Conservation (phyloP, 1,140 invertebrate species). For the Coelopa frigida region DNA sequence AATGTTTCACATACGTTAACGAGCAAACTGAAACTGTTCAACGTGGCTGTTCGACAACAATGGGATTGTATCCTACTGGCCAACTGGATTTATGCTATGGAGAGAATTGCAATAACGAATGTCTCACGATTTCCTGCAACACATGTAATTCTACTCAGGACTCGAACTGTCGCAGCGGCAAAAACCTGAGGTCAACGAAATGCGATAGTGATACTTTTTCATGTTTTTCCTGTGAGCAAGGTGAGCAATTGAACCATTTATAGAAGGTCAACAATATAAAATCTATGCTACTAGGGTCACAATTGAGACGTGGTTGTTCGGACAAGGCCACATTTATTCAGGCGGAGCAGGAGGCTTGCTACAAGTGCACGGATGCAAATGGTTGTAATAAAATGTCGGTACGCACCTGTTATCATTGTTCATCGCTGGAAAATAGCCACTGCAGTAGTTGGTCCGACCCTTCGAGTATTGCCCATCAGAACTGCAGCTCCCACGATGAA, state of each 20-base stretch:
- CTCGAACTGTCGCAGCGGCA: constrained; percentile 21
- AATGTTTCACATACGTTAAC: constrained; percentile 30
- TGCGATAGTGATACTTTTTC: constrained; percentile 22
- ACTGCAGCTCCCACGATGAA: constrained; percentile 23
- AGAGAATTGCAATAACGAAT: constrained; percentile 30
- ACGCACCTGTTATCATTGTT: constrained; percentile 34
- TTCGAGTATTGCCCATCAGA: constrained; percentile 14
- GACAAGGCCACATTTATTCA: constrained; percentile 12
- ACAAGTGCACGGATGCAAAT: constrained; percentile 26
- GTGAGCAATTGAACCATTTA: constrained; percentile 17
- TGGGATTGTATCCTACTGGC: constrained; percentile 29
- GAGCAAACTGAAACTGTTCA: constrained; percentile 26
- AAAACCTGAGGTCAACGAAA: constrained; percentile 14
- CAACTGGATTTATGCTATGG: constrained; percentile 27
- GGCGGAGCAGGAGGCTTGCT: constrained; percentile 20
- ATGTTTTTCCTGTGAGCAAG: constrained; percentile 36
- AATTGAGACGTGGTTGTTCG: constrained; percentile 34
- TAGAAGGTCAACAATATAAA: neutral
- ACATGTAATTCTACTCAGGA: constrained; percentile 28
- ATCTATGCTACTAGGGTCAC: neutral
- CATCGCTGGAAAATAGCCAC: constrained; percentile 21
- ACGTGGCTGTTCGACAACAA: constrained; percentile 33
- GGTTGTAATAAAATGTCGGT: constrained; percentile 29
- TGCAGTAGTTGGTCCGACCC: constrained; percentile 22
- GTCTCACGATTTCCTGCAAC: constrained; percentile 28